phyloP scores from a whole-genome alignment of 2,888 invertebrate genomes.

The Nematopogon swammerdamellus region DNA sequence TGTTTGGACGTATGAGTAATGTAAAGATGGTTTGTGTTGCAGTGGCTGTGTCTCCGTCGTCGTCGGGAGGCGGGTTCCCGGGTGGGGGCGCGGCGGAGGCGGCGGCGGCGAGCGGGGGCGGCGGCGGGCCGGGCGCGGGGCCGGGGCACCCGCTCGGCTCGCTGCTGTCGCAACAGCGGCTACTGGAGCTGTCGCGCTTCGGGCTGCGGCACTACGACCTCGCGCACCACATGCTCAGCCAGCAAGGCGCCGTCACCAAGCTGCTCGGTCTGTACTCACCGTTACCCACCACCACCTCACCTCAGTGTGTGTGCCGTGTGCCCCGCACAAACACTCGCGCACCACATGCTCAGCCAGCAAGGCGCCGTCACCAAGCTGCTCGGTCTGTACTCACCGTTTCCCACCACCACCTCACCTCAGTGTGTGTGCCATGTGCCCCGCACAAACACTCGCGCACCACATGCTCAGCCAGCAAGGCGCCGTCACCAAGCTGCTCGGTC shows the following conservation, averaged over 20 bases:
- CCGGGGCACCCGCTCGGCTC: conserved; percentile 66
- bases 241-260: conserved; percentile 90
- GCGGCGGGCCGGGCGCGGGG: conserved; percentile 25
- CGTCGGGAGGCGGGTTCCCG: conserved; percentile 43
- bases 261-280: conserved; percentile 73
- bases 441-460: conserved; percentile 87
- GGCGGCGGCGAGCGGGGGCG: conserved; percentile 22
- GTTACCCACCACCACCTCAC: no score
- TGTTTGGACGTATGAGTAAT: conserved; percentile 8
- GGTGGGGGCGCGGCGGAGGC: conserved; percentile 34
- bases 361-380: conserved; percentile 88
- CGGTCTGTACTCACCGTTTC: conserved; percentile 69
- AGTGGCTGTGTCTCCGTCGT: conserved; percentile 57
- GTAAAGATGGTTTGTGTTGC: conserved; percentile 25
- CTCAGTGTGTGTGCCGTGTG: no score
- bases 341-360: conserved; percentile 88
- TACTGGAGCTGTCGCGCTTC: conserved; percentile 77
- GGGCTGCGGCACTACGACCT: conserved; percentile 85
- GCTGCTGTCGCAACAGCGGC: conserved; percentile 72
- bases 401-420: no score
- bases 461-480: conserved; percentile 90
- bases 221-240: conserved; percentile 86
- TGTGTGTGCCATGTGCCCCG: no score
- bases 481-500: conserved; percentile 86
- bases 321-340: no score